A percentile compares a stretch with the other conserved stretches of the same genome.
These are phyloP conservation scores for Steatornis caripensis DNA, from an alignment of 2,113 vertebrate species.

Conservation along the genomic window DNA sequence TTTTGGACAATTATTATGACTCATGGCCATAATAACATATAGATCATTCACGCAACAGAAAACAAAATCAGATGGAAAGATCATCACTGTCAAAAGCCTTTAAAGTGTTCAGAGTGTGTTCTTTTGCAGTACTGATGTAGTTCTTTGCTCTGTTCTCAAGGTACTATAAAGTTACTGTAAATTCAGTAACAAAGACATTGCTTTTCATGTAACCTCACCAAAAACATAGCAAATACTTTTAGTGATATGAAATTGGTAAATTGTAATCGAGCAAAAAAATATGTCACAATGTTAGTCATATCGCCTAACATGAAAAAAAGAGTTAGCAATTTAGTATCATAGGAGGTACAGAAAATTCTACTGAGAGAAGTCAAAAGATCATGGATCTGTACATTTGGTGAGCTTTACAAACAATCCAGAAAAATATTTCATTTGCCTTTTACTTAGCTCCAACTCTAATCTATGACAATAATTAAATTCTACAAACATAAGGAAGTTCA, in stretches of 20 bases:
- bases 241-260: background rate
- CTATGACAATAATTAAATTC: background rate
- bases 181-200: background rate
- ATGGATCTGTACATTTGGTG: background rate
- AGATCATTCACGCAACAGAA: background rate
- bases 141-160: background rate
- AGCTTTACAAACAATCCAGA: background rate
- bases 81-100: background rate
- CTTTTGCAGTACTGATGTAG: background rate
- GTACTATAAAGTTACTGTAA: background rate
- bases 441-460: background rate
- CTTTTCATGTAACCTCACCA: background rate
- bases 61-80: background rate
- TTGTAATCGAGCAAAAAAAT: background rate
- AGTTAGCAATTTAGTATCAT: background rate
- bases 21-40: background rate
- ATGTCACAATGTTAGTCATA: background rate
- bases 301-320: background rate
- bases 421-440: background rate
- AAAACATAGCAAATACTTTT: background rate
- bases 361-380: background rate
- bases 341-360: background rate
- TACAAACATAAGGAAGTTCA: background rate
- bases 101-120: background rate
- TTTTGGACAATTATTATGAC: background rate